phyloP scores from a whole-genome alignment of 2,888 invertebrate species.

The Endotricha flammealis region DNA sequence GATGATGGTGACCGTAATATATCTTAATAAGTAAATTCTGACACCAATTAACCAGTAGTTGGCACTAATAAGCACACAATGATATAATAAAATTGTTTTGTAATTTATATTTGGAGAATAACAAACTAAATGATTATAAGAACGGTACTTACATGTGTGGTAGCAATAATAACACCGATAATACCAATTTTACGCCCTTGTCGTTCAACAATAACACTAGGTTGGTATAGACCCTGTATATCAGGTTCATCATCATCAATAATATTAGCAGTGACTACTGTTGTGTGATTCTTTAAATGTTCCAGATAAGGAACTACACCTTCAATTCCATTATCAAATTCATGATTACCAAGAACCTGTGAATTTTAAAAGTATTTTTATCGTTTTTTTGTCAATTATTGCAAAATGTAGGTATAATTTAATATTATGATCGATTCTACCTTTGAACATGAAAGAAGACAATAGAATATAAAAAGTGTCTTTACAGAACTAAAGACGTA shows the following conservation, averaged over 20 bases:
- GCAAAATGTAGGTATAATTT: too few species aligned
- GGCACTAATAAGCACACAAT: too few species aligned
- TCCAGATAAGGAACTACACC: conserved; percentile 86
- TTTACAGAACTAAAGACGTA: too few species aligned
- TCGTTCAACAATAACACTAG: conserved; percentile 81
- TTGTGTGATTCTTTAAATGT: conserved; percentile 68
- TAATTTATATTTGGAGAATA: too few species aligned
- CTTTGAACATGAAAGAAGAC: too few species aligned
- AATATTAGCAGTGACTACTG: conserved; percentile 87
- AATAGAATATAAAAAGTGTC: too few species aligned
- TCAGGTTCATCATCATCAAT: conserved; percentile 83
- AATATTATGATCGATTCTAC: too few species aligned
- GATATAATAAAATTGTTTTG: too few species aligned
- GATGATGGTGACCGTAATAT: too few species aligned
- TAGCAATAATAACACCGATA: conserved; percentile 82
- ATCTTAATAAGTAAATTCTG: too few species aligned
- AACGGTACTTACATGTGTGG: conserved; percentile 47
- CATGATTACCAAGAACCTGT: conserved; percentile 91
- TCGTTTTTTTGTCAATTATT: neutral
- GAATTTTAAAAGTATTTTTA: conserved; percentile 5
- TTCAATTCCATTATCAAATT: conserved; percentile 87
- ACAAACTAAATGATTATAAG: conserved; percentile 5
- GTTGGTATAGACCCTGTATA: conserved; percentile 81
- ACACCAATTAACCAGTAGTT: too few species aligned
- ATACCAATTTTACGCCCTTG: conserved; percentile 85